A percentile compares a stretch with the other conserved stretches of the same genome.
Conservation (phyloP, 2,888 invertebrate genomes). For the Abscondita cerata region DNA sequence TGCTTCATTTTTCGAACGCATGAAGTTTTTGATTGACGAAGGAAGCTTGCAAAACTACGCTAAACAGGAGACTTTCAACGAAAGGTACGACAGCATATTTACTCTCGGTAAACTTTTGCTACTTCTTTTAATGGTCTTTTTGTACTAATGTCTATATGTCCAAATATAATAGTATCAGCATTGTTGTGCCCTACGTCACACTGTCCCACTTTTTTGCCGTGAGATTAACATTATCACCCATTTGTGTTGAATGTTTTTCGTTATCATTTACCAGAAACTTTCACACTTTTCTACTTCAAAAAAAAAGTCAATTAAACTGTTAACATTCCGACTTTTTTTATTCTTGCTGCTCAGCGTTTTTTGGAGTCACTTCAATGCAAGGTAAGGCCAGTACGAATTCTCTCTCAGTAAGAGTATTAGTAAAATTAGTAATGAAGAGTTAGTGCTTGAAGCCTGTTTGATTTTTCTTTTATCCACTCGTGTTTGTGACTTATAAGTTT, state of each 20-base stretch:
- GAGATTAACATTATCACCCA: slow-evolving; percentile 23
- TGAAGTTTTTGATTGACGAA: slow-evolving; percentile 98
- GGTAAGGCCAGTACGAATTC: slow-evolving; percentile 74
- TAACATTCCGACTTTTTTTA: slow-evolving; percentile 45
- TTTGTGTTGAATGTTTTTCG: slow-evolving; percentile 32
- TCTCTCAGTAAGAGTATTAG: slow-evolving; percentile 18
- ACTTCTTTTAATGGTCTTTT: slow-evolving; percentile 39
- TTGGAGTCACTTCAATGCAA: slow-evolving; percentile 99
- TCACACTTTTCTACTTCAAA: slow-evolving; percentile 6
- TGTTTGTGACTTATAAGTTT: slow-evolving; percentile 56
- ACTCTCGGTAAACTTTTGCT: slow-evolving; percentile 21
- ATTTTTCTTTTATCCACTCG: slow-evolving; percentile 53
- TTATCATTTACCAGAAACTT: slow-evolving; percentile 2
- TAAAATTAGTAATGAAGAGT: slow-evolving; percentile 15
- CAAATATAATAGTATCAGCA: slow-evolving; percentile 61
- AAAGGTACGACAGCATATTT: slow-evolving; percentile 73
- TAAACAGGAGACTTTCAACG: slow-evolving; percentile 93
- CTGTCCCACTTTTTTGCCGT: slow-evolving; percentile 56
- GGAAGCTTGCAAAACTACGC: slow-evolving; percentile 98
- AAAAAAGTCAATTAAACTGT: slow-evolving; percentile 6
- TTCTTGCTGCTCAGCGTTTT: slow-evolving; percentile 92
- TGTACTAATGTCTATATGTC: slow-evolving; percentile 48
- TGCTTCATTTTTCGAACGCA: slow-evolving; percentile 96
- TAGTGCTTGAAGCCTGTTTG: slow-evolving; percentile 45
- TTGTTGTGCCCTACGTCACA: slow-evolving; percentile 85